phyloP scores from a whole-genome alignment of 2,797 vertebrate species.

The Rhynchonycteris naso region DNA sequence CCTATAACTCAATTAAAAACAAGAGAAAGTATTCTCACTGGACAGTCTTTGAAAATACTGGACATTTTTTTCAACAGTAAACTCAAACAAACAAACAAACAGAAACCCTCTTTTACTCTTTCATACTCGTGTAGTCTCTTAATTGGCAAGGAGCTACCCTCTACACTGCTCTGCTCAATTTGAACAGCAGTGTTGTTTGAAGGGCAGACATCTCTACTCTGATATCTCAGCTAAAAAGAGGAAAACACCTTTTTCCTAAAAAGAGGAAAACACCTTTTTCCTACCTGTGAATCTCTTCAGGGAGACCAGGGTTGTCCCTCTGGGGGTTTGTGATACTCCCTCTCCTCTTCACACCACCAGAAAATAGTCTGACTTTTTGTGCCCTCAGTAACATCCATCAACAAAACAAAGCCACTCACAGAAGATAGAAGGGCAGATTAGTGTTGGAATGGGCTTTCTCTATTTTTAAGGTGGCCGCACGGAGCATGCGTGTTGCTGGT shows the following conservation, averaged over 20 bases:
- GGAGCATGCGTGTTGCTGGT: not conserved
- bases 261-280: not conserved
- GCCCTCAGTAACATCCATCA: not conserved
- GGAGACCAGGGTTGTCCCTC: not conserved
- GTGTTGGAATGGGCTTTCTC: not conserved
- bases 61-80: not conserved
- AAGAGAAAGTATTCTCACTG: not conserved
- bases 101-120: not conserved
- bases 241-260: not conserved
- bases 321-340: not conserved
- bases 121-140: not conserved
- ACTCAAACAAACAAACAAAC: not conserved
- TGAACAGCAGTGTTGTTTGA: not conserved
- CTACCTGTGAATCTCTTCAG: not conserved
- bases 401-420: not conserved
- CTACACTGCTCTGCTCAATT: rapidly evolving
- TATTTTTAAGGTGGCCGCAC: not conserved
- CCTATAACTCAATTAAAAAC: not conserved
- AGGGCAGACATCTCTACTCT: rapidly evolving
- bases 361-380: not conserved
- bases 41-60: not conserved
- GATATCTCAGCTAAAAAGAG: not conserved
- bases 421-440: not conserved
- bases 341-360: not conserved
- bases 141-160: not conserved